phyloP scores from a whole-genome alignment of 2,113 vertebrate genomes.

The Craseonycteris thonglongyai region DNA sequence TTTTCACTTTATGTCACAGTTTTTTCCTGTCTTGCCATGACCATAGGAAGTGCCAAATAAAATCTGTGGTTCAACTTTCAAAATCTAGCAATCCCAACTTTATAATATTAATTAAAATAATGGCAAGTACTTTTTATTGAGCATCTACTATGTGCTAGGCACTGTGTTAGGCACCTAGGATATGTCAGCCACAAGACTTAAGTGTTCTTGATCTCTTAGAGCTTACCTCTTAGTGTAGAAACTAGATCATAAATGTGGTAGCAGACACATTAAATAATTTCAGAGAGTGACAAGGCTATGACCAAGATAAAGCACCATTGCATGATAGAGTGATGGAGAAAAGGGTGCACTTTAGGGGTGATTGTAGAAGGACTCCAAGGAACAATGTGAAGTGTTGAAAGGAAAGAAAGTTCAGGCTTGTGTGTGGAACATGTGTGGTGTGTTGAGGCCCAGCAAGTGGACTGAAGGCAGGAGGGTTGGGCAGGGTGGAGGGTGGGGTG shows the following conservation, averaged over 20 bases:
- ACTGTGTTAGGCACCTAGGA: no score
- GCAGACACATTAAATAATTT: background rate
- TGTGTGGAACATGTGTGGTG: background rate
- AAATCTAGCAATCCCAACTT: background rate
- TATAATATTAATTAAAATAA: background rate
- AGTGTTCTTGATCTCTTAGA: fast-evolving
- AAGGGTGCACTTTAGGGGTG: background rate
- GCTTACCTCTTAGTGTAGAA: background rate
- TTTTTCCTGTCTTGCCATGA: background rate
- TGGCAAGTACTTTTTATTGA: background rate
- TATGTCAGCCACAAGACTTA: no score
- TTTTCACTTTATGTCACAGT: background rate
- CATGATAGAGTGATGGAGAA: no score
- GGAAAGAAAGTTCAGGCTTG: no score
- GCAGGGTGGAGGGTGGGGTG: no score
- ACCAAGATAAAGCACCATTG: background rate
- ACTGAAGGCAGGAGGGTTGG: no score
- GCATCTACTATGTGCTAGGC: no score
- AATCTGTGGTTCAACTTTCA: background rate
- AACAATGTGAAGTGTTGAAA: background rate
- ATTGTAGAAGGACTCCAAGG: background rate
- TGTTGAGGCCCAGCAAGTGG: background rate
- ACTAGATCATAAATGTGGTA: background rate
- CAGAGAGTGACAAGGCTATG: background rate
- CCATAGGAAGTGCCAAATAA: background rate